Evolutionary conservation across 2,113 vertebrate species (phyloP).

Genomic region (Pungitius pungitius): DNA sequence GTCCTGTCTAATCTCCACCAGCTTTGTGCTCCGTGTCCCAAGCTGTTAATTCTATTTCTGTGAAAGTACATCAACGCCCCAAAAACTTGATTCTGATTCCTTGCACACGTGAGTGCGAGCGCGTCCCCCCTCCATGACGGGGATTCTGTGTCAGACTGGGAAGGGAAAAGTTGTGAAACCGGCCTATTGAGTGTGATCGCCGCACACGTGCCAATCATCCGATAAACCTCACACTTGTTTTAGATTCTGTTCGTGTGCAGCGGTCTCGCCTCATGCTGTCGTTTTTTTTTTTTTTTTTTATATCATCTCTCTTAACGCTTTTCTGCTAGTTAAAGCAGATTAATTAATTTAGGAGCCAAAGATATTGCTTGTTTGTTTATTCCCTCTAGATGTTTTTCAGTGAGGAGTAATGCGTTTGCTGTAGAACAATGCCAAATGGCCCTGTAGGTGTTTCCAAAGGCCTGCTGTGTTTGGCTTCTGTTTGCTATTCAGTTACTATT

Average conservation of each 20-base stretch:
- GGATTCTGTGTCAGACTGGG: slow-evolving; percentile 1
- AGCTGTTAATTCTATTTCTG: not conserved
- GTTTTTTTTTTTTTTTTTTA: too few relatives aligned
- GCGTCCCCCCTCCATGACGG: not conserved
- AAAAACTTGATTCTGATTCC: not conserved
- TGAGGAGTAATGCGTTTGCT: slow-evolving; percentile 49
- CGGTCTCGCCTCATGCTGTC: not conserved
- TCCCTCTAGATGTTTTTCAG: slow-evolving; percentile 36
- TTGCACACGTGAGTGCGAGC: not conserved
- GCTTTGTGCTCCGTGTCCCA: not conserved
- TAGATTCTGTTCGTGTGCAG: not conserved
- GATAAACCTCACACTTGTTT: not conserved
- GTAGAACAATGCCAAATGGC: slow-evolving; percentile 59
- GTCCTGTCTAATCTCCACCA: not conserved
- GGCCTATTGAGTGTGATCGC: slow-evolving; percentile 2
- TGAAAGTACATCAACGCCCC: not conserved
- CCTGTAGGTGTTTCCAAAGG: slow-evolving; percentile 66
- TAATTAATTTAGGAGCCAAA: slow-evolving; percentile 4
- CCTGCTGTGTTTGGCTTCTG: slow-evolving; percentile 51
- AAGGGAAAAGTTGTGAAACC: slow-evolving; percentile 14
- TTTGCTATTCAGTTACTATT: slow-evolving; percentile 46
- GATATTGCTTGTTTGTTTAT: slow-evolving; percentile 47
- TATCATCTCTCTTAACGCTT: not conserved
- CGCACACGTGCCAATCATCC: not conserved
- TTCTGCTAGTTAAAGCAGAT: not conserved